Evolutionary conservation across 2,113 vertebrate genomes (phyloP), one percentile per base, ranked within the genome.

Genomic region (Danionella cerebrum): DNA sequence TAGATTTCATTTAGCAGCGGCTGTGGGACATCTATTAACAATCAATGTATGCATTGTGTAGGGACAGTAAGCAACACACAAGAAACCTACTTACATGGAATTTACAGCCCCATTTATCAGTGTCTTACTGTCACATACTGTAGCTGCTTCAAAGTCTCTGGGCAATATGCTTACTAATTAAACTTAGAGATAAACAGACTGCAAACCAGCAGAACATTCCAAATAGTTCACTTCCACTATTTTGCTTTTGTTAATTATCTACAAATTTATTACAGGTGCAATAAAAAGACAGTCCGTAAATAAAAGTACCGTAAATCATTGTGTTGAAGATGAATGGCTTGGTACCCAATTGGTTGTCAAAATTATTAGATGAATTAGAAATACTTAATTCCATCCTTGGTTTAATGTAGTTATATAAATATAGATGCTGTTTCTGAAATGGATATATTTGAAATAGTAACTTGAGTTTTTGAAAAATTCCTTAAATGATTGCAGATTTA

Each of bases 231-330:
- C 9, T 22, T 51, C 25, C 47, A 24, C 33, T 39, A 24, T 29
- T 41, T 29, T 18, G 13, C 27, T 44, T 12, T 60, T 90, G 88
- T 82, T 90, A 79, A 88, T 1, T 9, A 1, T 6, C 5, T 33
- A 33, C 1, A 33, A 1, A 33, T 33, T 6, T 2, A 33, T 1
- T 31, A 31, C 7, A 31, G 3, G n/a, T n/a, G n/a, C n/a, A n/a
- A n/a, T n/a, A n/a, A n/a, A n/a, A n/a, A n/a, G n/a, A 72, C 72
- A 89, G 81, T 53, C 75, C 89, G 33, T 87, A 91, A 73, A 89
- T n/a, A n/a, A n/a, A n/a, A n/a, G n/a, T n/a, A n/a, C n/a, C n/a
- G n/a, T n/a, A n/a, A n/a, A n/a, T n/a, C n/a, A n/a, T n/a, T n/a
- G n/a, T n/a, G n/a, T n/a, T n/a, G n/a, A n/a, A n/a, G n/a, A n/a